phyloP scores from a whole-genome alignment of 2,888 invertebrate species.

The Lamellibrachia columna region DNA sequence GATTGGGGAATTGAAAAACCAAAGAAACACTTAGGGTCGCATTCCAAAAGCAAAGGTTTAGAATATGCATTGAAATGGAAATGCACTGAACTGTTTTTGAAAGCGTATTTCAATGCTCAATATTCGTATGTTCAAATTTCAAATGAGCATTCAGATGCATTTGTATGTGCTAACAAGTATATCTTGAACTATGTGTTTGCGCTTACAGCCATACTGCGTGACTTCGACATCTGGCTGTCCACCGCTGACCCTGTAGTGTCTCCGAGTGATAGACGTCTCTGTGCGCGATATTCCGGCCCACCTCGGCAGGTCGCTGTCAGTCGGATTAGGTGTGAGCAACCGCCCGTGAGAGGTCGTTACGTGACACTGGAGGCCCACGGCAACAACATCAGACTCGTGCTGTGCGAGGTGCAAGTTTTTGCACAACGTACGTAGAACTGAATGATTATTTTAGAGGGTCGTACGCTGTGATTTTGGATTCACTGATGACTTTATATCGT shows the following conservation, averaged over 20 bases:
- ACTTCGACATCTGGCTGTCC: neutral
- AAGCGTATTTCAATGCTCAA: no score
- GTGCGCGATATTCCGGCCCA: neutral
- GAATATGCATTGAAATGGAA: no score
- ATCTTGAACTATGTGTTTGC: neutral
- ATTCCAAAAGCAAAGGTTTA: no score
- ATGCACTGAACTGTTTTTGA: no score
- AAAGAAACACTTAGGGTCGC: no score
- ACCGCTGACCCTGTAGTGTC: neutral
- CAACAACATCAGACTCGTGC: neutral
- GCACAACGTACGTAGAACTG: neutral
- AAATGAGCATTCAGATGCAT: neutral
- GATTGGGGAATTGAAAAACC: no score
- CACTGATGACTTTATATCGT: no score
- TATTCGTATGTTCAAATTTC: no score
- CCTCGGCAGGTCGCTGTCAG: neutral
- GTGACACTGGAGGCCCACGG: neutral
- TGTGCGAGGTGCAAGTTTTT: slow-evolving; percentile 1
- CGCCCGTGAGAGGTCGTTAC: neutral
- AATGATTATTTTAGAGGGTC: no score
- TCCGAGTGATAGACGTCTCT: neutral
- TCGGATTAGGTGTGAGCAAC: neutral
- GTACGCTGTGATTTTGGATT: no score
- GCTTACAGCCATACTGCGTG: neutral
- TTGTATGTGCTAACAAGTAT: no score